Evolutionary conservation across 2,888 invertebrate species (phyloP), one percentile per base, ranked within the genome.

Genomic region (Theodoxus fluviatilis): DNA sequence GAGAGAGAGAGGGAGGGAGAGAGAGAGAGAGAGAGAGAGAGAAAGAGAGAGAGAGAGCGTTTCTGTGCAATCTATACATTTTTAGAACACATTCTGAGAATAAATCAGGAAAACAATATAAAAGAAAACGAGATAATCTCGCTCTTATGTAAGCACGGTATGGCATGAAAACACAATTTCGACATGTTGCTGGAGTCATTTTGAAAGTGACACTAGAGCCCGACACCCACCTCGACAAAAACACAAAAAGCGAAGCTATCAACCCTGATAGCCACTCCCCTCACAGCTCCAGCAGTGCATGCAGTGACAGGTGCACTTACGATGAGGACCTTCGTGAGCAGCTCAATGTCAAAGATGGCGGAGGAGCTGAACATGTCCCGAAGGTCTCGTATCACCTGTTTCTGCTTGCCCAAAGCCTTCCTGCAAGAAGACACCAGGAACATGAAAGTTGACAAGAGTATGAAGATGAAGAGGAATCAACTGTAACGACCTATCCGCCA

Each of bases 291-390:
- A n/a, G n/a, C n/a, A n/a, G n/a, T n/a, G n/a, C n/a, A n/a, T n/a
- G n/a, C n/a, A n/a, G n/a, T n/a, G n/a, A n/a, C n/a, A n/a, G n/a
- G n/a, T 3, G n/a, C 7, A 72, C 76, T 69, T 73, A 86, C 85
- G 80, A 83, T 78, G 3, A 85, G 79, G 4, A 85, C 78, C 73
- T 81, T 81, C 40, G 84, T 84, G 28, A 86, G 76, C 65, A 82
- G 78, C 15, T 84, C 84, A 0, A 82, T 78, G 65, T 85, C 84
- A 75, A 86, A 85, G 73, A 84, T 85, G 57, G 85, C 82, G 0
- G 86, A 85, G n/a, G 76, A 68, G 69, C 80, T 83, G 74, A 87
- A 87, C 84, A 87, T 86, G 43, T 84, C 83, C 28, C 81, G 73
- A 65, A 86, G 73, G 49, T 84, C 83, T 66, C 79, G 79, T 63